Conservation (phyloP, 2,888 invertebrate species). For the Calliopum simillimum region DNA sequence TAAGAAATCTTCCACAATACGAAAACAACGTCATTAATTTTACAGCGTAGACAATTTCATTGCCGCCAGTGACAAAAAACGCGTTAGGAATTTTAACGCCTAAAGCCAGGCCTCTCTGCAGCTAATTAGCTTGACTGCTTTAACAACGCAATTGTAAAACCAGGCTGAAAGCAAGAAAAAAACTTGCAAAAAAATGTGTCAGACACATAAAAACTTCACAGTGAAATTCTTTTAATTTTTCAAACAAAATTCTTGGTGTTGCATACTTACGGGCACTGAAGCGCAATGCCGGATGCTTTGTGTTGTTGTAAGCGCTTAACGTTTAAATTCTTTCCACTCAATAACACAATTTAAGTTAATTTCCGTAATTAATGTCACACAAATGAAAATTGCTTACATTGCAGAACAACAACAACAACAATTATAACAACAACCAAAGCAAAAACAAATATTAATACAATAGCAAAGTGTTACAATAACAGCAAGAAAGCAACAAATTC, state of each 20-base stretch:
- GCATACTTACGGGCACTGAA: neutral
- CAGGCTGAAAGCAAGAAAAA: too few species aligned
- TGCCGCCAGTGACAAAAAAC: too few species aligned
- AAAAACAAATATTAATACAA: neutral
- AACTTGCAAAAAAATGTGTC: too few species aligned
- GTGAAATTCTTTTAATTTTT: neutral
- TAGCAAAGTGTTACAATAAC: neutral
- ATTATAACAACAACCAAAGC: neutral
- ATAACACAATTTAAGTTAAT: conserved; percentile 6
- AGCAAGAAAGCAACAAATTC: neutral
- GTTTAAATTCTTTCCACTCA: conserved; percentile 2
- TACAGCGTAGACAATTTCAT: too few species aligned
- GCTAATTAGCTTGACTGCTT: too few species aligned
- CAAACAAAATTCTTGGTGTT: neutral
- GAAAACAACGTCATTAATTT: too few species aligned
- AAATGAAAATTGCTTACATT: neutral
- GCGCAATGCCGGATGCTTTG: too few species aligned
- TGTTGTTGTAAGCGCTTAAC: neutral
- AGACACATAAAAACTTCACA: too few species aligned
- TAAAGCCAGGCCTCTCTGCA: too few species aligned
- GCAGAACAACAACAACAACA: neutral
- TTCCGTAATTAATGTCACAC: neutral
- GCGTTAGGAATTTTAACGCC: too few species aligned
- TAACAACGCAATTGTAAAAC: too few species aligned
- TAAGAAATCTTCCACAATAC: too few species aligned